These are phyloP conservation scores for Sinella curviseta DNA, from an alignment of 1,140 invertebrate genomes.

Conservation along the genomic window DNA sequence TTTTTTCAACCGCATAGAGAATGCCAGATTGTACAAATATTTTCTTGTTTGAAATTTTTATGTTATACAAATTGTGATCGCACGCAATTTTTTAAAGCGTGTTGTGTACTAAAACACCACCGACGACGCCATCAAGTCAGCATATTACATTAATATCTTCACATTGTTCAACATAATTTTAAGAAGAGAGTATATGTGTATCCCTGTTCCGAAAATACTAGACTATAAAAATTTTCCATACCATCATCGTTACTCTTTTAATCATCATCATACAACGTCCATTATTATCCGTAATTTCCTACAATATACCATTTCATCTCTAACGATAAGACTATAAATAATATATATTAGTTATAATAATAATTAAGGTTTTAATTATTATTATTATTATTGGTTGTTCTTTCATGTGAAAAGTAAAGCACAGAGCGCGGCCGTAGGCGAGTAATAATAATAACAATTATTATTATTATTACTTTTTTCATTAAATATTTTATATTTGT, in stretches of 20 bases:
- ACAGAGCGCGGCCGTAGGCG: background rate
- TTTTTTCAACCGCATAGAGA: constrained; percentile 11
- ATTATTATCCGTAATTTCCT: too few relatives aligned
- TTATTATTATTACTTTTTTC: background rate
- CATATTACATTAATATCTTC: background rate
- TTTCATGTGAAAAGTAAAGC: constrained; percentile 1
- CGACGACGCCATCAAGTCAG: background rate
- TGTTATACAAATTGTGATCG: constrained; percentile 23
- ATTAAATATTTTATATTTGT: background rate
- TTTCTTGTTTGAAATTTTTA: background rate
- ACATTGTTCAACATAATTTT: too few relatives aligned
- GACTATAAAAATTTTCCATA: too few relatives aligned
- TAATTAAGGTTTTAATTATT: too few relatives aligned
- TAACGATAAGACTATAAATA: too few relatives aligned
- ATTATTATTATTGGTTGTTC: too few relatives aligned
- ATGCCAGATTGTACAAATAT: constrained; percentile 25
- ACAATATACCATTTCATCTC: too few relatives aligned
- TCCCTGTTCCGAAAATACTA: constrained; percentile 4
- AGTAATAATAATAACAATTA: background rate
- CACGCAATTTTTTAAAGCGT: background rate
- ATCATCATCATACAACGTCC: too few relatives aligned
- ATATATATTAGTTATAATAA: too few relatives aligned
- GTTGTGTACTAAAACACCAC: constrained; percentile 12
- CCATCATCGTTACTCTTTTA: too few relatives aligned
- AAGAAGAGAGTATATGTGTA: background rate